Evolutionary conservation across 2,888 invertebrate genomes (phyloP).

Genomic region (Pharmacophagus antenor): DNA sequence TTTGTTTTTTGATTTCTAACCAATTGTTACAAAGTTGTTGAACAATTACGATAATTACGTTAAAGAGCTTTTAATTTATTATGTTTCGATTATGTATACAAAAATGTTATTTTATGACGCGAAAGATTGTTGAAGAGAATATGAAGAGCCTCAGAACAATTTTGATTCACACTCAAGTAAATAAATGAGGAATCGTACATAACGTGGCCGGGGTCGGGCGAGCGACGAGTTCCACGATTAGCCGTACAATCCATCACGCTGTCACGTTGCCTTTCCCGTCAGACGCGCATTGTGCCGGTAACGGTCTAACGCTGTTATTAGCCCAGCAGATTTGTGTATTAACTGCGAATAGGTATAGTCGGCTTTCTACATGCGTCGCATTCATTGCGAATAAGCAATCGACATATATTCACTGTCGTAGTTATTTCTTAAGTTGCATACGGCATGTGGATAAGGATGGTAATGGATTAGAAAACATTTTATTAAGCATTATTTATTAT

Average conservation of each 20-base stretch:
- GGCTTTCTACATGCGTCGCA: slow-evolving; percentile 3
- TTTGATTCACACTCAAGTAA: slow-evolving; percentile 43
- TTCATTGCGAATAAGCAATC: no score
- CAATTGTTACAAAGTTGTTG: no score
- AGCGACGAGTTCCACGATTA: slow-evolving; percentile 54
- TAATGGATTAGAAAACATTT: no score
- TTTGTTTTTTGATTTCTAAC: no score
- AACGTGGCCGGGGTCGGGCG: slow-evolving; percentile 52
- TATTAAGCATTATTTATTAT: no score
- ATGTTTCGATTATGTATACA: no score
- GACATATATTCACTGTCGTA: no score
- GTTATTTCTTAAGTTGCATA: no score
- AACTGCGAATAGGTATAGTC: slow-evolving; percentile 34
- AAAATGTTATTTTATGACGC: background rate
- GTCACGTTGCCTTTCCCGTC: slow-evolving; percentile 40
- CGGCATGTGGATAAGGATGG: no score
- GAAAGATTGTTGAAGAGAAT: slow-evolving; percentile 1
- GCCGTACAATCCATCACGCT: slow-evolving; percentile 59
- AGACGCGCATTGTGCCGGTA: slow-evolving; percentile 31
- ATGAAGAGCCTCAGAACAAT: background rate
- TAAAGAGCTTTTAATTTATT: no score
- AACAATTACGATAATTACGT: no score
- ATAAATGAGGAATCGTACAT: slow-evolving; percentile 63
- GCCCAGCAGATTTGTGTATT: slow-evolving; percentile 35
- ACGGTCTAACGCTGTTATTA: slow-evolving; percentile 36